phyloP scores from a whole-genome alignment of 1,140 invertebrate species.

The Meteorus sp. region DNA sequence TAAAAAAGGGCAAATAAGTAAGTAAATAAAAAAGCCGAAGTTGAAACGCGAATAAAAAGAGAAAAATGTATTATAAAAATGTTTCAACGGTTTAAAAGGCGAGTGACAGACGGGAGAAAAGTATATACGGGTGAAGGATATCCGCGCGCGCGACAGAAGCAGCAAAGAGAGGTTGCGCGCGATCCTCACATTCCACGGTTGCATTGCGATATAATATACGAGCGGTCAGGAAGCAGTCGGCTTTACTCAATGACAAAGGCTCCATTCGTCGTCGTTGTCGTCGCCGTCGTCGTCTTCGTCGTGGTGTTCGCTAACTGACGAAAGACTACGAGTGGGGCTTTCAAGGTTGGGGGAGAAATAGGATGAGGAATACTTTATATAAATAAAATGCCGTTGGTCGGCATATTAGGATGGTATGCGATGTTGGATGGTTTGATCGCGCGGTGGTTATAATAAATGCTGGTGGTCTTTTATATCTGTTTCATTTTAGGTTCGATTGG shows the following conservation, averaged over 20 bases:
- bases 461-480: slow-evolving; percentile 16
- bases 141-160: slow-evolving; percentile 21
- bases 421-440: slow-evolving; percentile 25
- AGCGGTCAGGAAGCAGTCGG: slow-evolving; percentile 43
- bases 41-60: background rate
- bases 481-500: background rate
- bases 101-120: background rate
- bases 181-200: slow-evolving; percentile 40
- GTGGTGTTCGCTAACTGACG: slow-evolving; percentile 36
- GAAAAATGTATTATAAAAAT: slow-evolving; percentile 8
- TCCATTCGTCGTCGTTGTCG: no score
- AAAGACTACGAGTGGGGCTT: slow-evolving; percentile 25
- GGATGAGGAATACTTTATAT: no score
- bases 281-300: no score
- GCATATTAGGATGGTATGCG: slow-evolving; percentile 52
- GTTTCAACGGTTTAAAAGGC: background rate
- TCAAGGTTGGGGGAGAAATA: slow-evolving; percentile 24
- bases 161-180: slow-evolving; percentile 20
- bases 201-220: slow-evolving; percentile 50
- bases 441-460: slow-evolving; percentile 20
- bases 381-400: slow-evolving; percentile 16
- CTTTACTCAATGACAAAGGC: slow-evolving; percentile 48
- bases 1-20: no score
- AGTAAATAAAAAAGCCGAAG: background rate
- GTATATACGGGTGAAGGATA: slow-evolving; percentile 15